These are phyloP conservation scores for Bujurquina vittata DNA, from an alignment of 2,113 vertebrate genomes.

Conservation along the genomic window DNA sequence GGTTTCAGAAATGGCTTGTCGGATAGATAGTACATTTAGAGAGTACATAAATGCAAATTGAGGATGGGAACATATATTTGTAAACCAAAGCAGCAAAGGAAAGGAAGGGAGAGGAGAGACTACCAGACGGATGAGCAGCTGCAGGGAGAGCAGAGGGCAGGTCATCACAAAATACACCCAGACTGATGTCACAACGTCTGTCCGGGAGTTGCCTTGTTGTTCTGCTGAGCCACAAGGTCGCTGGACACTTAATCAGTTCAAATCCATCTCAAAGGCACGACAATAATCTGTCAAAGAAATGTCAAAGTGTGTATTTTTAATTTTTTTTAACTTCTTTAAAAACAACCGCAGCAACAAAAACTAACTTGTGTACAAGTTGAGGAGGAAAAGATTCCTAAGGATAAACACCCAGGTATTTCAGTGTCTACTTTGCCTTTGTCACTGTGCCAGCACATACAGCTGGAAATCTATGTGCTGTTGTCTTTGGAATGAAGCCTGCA, in stretches of 20 bases:
- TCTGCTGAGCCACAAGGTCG: constrained; percentile 40
- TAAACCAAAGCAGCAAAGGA: background rate
- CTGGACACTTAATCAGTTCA: constrained; percentile 33
- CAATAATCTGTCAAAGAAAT: constrained; percentile 23
- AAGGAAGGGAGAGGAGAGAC: background rate
- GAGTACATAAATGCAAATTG: constrained; percentile 20
- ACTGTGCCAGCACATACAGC: constrained; percentile 12
- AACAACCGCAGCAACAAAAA: background rate
- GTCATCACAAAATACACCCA: constrained; percentile 20
- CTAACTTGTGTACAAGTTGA: background rate
- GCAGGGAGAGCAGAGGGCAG: constrained; percentile 25
- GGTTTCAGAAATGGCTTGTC: background rate
- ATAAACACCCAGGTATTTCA: constrained; percentile 21
- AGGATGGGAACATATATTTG: background rate
- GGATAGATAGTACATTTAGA: background rate
- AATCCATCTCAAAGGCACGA: background rate
- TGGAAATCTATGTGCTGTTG: constrained; percentile 61
- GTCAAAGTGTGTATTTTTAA: background rate
- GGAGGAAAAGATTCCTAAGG: background rate
- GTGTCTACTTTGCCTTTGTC: constrained; percentile 22
- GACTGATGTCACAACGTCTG: constrained; percentile 22
- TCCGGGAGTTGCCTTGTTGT: background rate
- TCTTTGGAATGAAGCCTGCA: constrained; percentile 60
- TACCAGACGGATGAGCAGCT: constrained; percentile 25
- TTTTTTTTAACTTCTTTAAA: background rate